These are phyloP conservation scores for Saccopteryx bilineata DNA, from an alignment of 2,113 vertebrate species.

Conservation along the genomic window DNA sequence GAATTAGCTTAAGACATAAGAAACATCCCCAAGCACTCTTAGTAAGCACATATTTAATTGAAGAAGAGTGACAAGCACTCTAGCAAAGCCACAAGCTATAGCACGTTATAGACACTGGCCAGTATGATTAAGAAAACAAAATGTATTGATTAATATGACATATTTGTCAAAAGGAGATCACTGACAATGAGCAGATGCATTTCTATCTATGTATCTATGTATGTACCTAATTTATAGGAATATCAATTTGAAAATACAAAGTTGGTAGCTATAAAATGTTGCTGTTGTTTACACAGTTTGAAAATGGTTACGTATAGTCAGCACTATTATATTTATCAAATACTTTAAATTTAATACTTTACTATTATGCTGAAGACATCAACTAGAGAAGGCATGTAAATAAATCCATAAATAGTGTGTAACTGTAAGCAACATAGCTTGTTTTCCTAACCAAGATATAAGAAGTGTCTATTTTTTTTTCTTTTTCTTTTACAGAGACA, in stretches of 20 bases:
- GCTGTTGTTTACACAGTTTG: constrained; percentile 20
- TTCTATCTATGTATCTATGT: neutral
- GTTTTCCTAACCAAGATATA: neutral
- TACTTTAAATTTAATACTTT: constrained; percentile 13
- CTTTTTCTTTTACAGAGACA: too few relatives aligned
- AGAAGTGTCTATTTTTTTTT: neutral
- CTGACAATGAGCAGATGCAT: neutral
- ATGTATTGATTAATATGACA: neutral
- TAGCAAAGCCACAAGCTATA: neutral
- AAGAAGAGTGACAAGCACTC: neutral
- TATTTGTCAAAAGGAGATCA: constrained; percentile 1
- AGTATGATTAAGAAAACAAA: neutral
- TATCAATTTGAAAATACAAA: constrained; percentile 22
- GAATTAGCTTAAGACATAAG: neutral
- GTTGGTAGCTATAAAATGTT: constrained; percentile 17
- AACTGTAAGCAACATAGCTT: neutral
- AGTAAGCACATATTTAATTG: neutral
- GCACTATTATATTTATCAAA: neutral
- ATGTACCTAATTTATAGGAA: neutral
- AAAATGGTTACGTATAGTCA: constrained; percentile 14
- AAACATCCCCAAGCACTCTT: neutral
- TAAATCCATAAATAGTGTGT: neutral
- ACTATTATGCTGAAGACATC: neutral
- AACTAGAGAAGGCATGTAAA: neutral
- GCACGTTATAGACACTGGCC: neutral